Base-by-base conservation (phyloP, 2,113 vertebrate species). In the Leptobrachium ailaonicum region DNA sequence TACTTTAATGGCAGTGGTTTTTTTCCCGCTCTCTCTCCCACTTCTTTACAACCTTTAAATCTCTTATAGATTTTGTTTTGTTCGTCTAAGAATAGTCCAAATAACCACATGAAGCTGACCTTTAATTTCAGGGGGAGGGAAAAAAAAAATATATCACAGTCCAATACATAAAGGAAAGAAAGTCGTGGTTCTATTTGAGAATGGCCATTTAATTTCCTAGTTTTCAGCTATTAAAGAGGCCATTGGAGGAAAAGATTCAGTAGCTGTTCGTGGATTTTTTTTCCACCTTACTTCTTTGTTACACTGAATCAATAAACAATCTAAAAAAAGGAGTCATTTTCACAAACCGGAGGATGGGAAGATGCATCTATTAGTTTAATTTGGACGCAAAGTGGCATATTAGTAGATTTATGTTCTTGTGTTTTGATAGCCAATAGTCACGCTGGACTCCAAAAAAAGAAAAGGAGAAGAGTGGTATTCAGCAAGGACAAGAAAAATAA, bases 401-500 rank as follows among this genome's bases (percentile, higher is more conserved):
- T 73, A 80, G 70, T 32, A 80, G 77, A 80, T 67, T 67, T 80
- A 63, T 54, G 47, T 73, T 80, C 66, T 73, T 56, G 32, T 80
- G 77, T 80, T 80, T 44, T 80, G 71, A 67, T 80, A 73, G 62
- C 47, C 71, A 73, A 56, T 45, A 6, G 60, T 53, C 43, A 54
- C 44, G 43, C 41, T 50, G 64, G 47, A 80, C 41, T 80, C 78
- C 60, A 41, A 32, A 20, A 71, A 14, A 54, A 32, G 20, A n/a
- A 66, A 56, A 66, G 2, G 50, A 11, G 58, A 74, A 71, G 71
- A 60, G 10, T 60, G 53, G 66, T 68, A 80, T 68, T 80, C 68
- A 73, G 67, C 54, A 78, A 78, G 62, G 14, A 64, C 47, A 80
- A 53, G 60, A 80, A 73, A 80, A 80, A 80, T 80, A 80, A 73